These are phyloP conservation scores for Heteractis magnifica DNA, from an alignment of 92 coral and sea anemone genomes.

Conservation along the genomic window DNA sequence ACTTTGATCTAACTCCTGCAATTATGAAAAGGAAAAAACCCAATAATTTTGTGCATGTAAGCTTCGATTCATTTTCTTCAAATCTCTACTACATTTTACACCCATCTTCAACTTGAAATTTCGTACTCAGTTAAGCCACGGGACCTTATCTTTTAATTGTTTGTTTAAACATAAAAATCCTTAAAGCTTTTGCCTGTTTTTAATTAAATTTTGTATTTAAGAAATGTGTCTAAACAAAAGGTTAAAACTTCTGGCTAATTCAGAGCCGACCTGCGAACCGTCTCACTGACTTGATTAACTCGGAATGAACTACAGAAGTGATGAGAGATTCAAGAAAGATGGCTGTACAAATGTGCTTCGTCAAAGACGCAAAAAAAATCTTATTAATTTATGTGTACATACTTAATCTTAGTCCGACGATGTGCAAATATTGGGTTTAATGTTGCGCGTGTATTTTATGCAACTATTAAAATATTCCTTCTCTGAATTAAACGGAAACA, in stretches of 20 bases:
- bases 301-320: conserved; percentile 5
- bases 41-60: no score
- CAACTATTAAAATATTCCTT: no score
- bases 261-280: not conserved
- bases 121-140: not conserved
- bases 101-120: no score
- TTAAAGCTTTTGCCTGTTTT: conserved; percentile 1
- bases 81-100: no score
- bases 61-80: no score
- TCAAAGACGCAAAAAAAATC: not conserved
- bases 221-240: conserved; percentile 19
- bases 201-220: conserved; percentile 23
- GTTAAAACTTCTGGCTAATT: conserved; percentile 8
- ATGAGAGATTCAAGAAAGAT: conserved; percentile 13
- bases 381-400: no score
- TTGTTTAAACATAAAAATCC: conserved; percentile 19
- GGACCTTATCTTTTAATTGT: conserved; percentile 3
- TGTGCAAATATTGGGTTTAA: no score
- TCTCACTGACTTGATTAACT: not conserved
- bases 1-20: no score
- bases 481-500: no score
- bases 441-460: no score
- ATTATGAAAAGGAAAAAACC: no score
- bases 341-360: not conserved
- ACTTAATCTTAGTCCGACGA: no score